Evolutionary conservation across 2,888 invertebrate species (phyloP), one percentile per base, ranked within the genome.

Genomic region (Macaria liturata): DNA sequence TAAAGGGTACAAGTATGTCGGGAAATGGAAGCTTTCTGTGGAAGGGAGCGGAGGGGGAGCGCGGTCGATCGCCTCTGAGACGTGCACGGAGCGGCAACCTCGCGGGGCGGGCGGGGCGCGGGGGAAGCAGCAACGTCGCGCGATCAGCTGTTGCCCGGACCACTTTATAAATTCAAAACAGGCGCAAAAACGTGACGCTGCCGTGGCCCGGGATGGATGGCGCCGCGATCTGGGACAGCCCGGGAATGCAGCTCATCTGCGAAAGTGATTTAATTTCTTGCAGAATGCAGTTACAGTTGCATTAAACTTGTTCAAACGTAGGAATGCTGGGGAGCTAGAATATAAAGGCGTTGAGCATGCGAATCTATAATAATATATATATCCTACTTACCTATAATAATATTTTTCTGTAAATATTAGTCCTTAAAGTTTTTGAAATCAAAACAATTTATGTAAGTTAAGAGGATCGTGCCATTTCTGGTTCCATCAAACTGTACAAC

Each of bases 101-200:
- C 76, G 82, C 68, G 68, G 64, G 60, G 61, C 67, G 70, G 71
- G 75, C 64, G 74, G 70, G 74, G 72, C 66, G 69, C n/a, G 9
- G 73, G 62, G 64, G 67, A 68, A 65, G 70, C 69, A 79, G 83
- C 86, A 85, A 84, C 86, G 60, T 65, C 76, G 80, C 74, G 34
- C 83, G 79, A 89, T 90, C 90, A 90, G 90, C 90, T 90, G 90
- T 87, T 89, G 80, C 79, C 67, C 74, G 72, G 71, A 71, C 71
- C 74, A 74, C 74, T 79, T 81, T 82, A 82, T 83, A 85, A 80
- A 88, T 86, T 87, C 86, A 85, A 85, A 88, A 84, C 88, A 86
- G 84, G 83, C 74, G 81, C 76, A 80, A 80, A 81, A 83, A 83
- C 84, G 84, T 84, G 84, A 77, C 76, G 62, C 34, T 54, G 54